Evolutionary conservation across 2,113 vertebrate species (phyloP).

Genomic region (Sphaerodactylus townsendi): DNA sequence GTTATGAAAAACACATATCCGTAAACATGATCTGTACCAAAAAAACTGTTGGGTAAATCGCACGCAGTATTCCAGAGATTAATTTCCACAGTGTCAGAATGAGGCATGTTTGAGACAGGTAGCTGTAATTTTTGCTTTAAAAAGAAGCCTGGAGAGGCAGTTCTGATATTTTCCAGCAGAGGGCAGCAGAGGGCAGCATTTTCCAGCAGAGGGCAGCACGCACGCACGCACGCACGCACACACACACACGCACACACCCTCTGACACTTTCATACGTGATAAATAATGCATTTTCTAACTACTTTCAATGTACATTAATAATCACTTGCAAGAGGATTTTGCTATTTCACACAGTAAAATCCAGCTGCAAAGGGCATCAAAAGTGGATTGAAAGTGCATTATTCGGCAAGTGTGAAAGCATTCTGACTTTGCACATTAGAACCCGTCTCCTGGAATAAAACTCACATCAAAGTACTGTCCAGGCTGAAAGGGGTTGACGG

Average conservation of each 20-base stretch:
- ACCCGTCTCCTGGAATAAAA: neutral
- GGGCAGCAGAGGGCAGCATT: neutral
- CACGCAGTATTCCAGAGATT: neutral
- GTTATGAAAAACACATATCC: neutral
- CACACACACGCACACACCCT: accelerated
- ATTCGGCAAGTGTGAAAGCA: too few species aligned
- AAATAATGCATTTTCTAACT: too few species aligned
- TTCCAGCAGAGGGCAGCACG: neutral
- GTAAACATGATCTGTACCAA: neutral
- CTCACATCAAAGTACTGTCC: conserved; percentile 87
- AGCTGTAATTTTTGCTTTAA: neutral
- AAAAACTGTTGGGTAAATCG: neutral
- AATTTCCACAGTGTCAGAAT: neutral
- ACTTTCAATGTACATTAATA: too few species aligned
- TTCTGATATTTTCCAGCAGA: neutral
- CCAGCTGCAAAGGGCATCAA: too few species aligned
- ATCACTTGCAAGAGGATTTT: too few species aligned
- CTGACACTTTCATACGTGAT: too few species aligned
- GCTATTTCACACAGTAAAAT: too few species aligned
- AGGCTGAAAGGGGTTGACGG: conserved; percentile 75
- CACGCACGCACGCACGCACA: too few species aligned
- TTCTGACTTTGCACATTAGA: neutral
- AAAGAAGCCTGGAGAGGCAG: neutral
- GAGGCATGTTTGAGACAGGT: neutral
- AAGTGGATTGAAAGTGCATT: too few species aligned